Base-by-base conservation (phyloP, 2,797 vertebrate species). In the Macropus fuliginosus region DNA sequence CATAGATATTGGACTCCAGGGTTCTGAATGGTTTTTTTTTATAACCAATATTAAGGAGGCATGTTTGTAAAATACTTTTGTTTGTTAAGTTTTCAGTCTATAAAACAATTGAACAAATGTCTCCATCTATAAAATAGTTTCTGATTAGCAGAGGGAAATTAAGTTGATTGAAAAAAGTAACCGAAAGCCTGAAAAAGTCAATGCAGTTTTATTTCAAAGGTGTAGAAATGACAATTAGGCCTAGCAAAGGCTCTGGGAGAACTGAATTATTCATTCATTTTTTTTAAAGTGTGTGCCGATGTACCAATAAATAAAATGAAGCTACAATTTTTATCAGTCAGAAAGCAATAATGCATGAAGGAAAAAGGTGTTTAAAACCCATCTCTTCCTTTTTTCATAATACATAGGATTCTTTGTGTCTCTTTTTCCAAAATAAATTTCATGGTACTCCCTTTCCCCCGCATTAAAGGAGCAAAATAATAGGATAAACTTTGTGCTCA, bases 371-470 rank as follows among this genome's bases (percentile, higher is more conserved):
- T 54, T 29, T 31, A 34, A 95, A 94, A 54, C 5, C 54, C 54
- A 46, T 66, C 81, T 55, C 12, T 95, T 94, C 55, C 46, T 93
- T 93, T 95, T 28, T 54, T 74, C 81, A 94, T 89, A 95, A n/a
- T 74, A 34, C 93, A 92, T 56, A 0, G 31, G 29, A 66, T 40
- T 93, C 93, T 94, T 95, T 91, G 93, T 87, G 0, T 8, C 50
- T n/a, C 91, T 96, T 89, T 95, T 8, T 92, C 59, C 57, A 90
- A 98, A 97, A 93, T 62, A 96, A 62, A 10, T n/a, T 16, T 50
- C 90, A 92, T 59, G 74, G 55, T 94, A 52, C 55, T 93, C 81
- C 9, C 90, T 21, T 24, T 95, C 56, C 54, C 55, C 87, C 27
- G 62, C 66, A 52, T 92, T 95, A 93, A 96, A 96, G 46, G 50